These are phyloP conservation scores for Melieria omissa DNA, from an alignment of 2,888 invertebrate genomes.

Conservation along the genomic window DNA sequence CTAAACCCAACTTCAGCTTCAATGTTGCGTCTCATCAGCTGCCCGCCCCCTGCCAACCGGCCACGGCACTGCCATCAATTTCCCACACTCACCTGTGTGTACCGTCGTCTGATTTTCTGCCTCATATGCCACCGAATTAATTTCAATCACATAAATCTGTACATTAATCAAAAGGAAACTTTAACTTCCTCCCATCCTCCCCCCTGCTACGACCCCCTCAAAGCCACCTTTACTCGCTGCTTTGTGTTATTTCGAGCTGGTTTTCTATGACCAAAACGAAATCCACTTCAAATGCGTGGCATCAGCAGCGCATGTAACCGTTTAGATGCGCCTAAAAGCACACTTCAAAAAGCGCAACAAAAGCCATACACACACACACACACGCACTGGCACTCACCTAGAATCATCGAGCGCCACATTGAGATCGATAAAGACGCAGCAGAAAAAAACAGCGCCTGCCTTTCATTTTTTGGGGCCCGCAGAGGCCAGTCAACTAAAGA, in stretches of 20 bases:
- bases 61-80: no score
- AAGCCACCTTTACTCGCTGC: constrained; percentile 6
- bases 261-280: not conserved
- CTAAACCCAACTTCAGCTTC: no score
- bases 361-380: constrained; percentile 1
- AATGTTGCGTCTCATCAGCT: no score
- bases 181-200: constrained; percentile 5
- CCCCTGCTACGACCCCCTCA: no score
- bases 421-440: not conserved
- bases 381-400: constrained; percentile 12
- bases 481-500: not conserved
- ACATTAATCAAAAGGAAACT: constrained; percentile 40
- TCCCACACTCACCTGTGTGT: no score
- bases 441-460: not conserved
- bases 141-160: constrained; percentile 42
- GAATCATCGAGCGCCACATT: not conserved
- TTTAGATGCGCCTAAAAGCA: constrained; percentile 13
- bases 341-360: constrained; percentile 10
- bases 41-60: no score
- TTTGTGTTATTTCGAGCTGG: not conserved
- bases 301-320: not conserved
- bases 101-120: constrained; percentile 20
- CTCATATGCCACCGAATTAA: constrained; percentile 39
- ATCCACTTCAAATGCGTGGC: no score
- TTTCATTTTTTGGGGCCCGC: not conserved